Base-by-base conservation (phyloP, 2,888 invertebrate species). In the Patella depressa region DNA sequence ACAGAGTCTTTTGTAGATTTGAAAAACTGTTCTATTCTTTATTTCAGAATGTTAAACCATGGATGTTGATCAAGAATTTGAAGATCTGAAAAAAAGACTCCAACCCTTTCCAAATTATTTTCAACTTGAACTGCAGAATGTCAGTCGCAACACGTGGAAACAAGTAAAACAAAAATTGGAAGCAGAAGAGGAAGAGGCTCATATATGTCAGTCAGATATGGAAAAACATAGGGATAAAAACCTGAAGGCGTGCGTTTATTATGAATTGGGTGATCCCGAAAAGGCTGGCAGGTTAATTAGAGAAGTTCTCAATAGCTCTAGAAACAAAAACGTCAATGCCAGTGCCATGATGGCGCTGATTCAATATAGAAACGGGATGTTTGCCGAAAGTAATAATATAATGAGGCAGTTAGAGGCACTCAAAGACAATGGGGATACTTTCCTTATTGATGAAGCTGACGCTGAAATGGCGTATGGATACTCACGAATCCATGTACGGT, bases 41-140 rank as follows among this genome's bases (percentile, higher is more conserved):
- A 45, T 45, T 45, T 9, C 45, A 45, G 45, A 45, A 45, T 9
- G 0, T 9, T 7, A 65, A 24, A 65, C 17, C 65, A 65, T 65
- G 65, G 65, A 65, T 24, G 19, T 12, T 65, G 65, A 65, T 24
- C 19, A 65, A 65, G 65, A 65, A 65, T 65, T 24, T 24, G 12
- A 65, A 12, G 12, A 19, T 12, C 24, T 65, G 9, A 19, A 24
- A 19, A 19, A 65, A 65, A 24, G 24, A 24, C 65, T 65, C 3
- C 24, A 65, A n/a, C 65, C 19, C 19, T 65, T 15, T 65, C 65
- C 65, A 24, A 65, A 65, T 65, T 65, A 65, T 65, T 65, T 65
- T 65, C 65, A 65, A 65, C 19, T 65, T 19, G 24, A 24, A 19
- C 19, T 24, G 2, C 11, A 65, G 19, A 65, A 65, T 2, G 19